Base-by-base conservation (phyloP, 2,113 vertebrate genomes). In the Serinus canaria region DNA sequence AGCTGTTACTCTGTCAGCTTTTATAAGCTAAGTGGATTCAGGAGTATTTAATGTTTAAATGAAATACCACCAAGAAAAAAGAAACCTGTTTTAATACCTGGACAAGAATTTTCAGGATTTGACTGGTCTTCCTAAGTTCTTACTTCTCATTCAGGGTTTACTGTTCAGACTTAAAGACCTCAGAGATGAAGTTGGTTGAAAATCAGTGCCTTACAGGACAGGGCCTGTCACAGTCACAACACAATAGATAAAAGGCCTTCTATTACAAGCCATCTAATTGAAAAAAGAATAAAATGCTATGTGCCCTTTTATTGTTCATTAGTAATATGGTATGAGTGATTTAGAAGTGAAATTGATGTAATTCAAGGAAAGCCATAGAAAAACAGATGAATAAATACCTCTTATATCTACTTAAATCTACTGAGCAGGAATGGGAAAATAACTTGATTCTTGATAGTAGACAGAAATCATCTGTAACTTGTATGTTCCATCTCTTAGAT, bases 1-100 rank as follows among this genome's bases (percentile, higher is more conserved):
- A 94, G 85, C 88, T 96, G 93, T 87, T 95, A 92, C 49, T 75
- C 83, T 91, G 81, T 89, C 89, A 91, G 72, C 69, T 95, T 95
- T 79, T 66, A 87, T 64, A 93, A 96, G 27, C 19, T 64, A 87
- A 92, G 49, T 72, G 19, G 35, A 75, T 64, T 78, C 76, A 87
- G 35, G 59, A 83, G 66, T 27, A 28, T 74, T 93, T 74, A 83
- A 83, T 56, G 44, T 88, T 74, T 93, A 87, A 90, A 81, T 68
- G 37, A 50, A 83, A 84, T 47, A 52, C n/a, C 72, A 92, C 33
- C 21, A 78, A 83, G 64, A 73, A 67, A 67, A 83, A 85, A 84
- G 3, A 63, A 56, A 7, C 1, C 17, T 74, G 22, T 33, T 74
- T 91, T 59, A 94, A 10, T 44, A 86, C 10, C 46, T 63, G 35